Evolutionary conservation across 2,888 invertebrate genomes (phyloP).

Genomic region (Melinaea marsaeus): DNA sequence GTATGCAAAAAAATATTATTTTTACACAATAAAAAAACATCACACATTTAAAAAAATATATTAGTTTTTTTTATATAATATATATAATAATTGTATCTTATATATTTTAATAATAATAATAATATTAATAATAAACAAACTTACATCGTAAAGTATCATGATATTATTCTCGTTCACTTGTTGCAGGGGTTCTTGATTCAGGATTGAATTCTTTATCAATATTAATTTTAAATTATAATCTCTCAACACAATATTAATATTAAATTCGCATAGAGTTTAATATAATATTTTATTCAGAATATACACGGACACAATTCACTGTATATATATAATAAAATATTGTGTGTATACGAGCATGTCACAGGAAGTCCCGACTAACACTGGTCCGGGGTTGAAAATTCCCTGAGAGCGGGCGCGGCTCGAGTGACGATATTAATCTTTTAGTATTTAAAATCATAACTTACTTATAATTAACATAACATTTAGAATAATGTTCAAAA

Average conservation of each 20-base stretch:
- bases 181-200: conserved; percentile 40
- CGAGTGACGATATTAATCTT: conserved; percentile 53
- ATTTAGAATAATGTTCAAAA: too few species aligned
- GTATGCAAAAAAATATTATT: too few species aligned
- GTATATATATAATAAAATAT: not conserved
- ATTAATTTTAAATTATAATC: too few species aligned
- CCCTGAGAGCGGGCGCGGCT: conserved; percentile 35
- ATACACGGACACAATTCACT: not conserved
- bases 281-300: too few species aligned
- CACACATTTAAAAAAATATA: not conserved
- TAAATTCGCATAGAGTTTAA: too few species aligned
- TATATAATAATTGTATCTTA: too few species aligned
- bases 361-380: conserved; percentile 37
- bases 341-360: conserved; percentile 35
- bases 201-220: not conserved
- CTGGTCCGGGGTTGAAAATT: conserved; percentile 39
- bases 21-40: too few species aligned
- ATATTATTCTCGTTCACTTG: conserved; percentile 56
- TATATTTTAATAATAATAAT: too few species aligned
- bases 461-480: not conserved
- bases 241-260: too few species aligned
- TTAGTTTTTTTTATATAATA: not conserved
- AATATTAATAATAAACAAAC: conserved; percentile 36
- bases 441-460: conserved; percentile 39
- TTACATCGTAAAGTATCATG: conserved; percentile 71